Base-by-base conservation (phyloP, 2,113 vertebrate species). In the Saccopteryx leptura region DNA sequence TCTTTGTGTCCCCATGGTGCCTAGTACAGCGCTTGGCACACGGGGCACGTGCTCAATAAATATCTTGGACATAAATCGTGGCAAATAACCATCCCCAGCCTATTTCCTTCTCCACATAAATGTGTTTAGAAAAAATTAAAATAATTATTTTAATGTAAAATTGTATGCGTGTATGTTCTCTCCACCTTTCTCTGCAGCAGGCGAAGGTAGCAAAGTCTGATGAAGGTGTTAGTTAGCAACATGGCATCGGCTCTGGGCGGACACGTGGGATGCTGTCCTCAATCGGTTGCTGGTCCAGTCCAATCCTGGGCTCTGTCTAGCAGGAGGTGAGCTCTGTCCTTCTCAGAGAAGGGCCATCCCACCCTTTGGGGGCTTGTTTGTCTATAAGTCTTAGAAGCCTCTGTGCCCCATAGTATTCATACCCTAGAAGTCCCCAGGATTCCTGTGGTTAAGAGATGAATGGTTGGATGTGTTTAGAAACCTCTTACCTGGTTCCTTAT, bases 101-200 rank as follows among this genome's bases (percentile, higher is more conserved):
- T 71, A 28, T 39, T 72, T 39, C 69, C 31, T 71, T 80, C 86
- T 48, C 31, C 56, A 60, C 19, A 14, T 24, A 54, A 48, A 56
- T 12, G 23, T 76, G 15, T 69, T 89, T 87, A 93, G 71, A 58
- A 71, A 76, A 95, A 69, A 12, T 72, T 52, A 65, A 90, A 48
- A 48, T 85, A 23, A 74, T 61, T 75, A 58, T 74, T 88, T 91
- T 69, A 79, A 74, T 58, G 61, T 46, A 54, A 90, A 79, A 88
- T 63, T 9, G 10, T 46, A 24, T 3, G 31, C 50, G 13, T 24
- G 28, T 74, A 23, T 66, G 23, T 79, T 52, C 21, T 80, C 4
- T 39, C 63, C 54, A 18, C 31, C 15, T 48, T 91, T 52, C n/a
- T 71, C 2, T 0, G 52, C 12, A 52, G 79, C 50, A 5, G 58